Conservation (phyloP, 2,888 invertebrate species). For the Eupithecia dodoneata region DNA sequence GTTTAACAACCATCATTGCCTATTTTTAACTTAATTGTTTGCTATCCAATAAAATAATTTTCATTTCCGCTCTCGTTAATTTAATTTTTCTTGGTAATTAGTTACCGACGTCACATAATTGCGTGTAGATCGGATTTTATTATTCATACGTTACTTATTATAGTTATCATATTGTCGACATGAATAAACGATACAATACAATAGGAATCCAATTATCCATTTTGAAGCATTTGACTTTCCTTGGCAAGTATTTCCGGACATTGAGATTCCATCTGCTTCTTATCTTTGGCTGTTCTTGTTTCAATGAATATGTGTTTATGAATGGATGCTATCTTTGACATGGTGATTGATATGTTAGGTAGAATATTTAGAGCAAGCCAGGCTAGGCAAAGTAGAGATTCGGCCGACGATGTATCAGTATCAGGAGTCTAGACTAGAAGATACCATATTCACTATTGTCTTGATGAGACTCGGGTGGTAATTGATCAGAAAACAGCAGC, state of each 20-base stretch:
- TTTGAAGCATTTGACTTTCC: background rate
- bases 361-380: background rate
- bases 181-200: background rate
- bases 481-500: too few relatives aligned
- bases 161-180: background rate
- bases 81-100: background rate
- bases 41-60: background rate
- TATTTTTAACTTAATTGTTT: background rate
- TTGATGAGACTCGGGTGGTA: too few relatives aligned
- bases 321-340: conserved; percentile 23
- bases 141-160: background rate
- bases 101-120: background rate
- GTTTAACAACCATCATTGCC: too few relatives aligned
- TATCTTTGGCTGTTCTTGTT: conserved; percentile 15
- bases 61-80: background rate
- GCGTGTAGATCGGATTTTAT: background rate
- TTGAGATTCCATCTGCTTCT: background rate
- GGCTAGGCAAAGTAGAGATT: background rate
- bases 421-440: too few relatives aligned
- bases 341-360: background rate
- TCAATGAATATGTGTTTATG: conserved; percentile 18
- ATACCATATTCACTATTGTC: too few relatives aligned
- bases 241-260: background rate
- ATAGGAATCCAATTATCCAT: background rate
- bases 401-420: too few relatives aligned